Base-by-base conservation (phyloP, 2,888 invertebrate species). In the Epistrophella euchroma region DNA sequence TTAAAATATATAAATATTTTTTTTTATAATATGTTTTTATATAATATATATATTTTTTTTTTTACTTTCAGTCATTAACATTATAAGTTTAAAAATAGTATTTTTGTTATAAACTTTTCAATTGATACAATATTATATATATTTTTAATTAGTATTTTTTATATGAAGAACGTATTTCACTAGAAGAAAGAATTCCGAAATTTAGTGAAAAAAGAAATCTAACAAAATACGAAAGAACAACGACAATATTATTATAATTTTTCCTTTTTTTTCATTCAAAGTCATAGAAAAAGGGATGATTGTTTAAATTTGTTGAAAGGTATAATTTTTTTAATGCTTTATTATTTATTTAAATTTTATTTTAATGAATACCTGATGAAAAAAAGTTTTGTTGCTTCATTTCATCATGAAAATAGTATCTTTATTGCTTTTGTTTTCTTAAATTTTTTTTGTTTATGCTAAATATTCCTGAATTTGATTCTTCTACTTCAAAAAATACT, bases 261-360 rank as follows among this genome's bases (percentile, higher is more conserved):
- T 52, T 75, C 1, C 40, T 60, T 56, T 58, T 64, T 56, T 58
- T 64, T 64, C 60, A 52, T 40, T 77, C 17, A 52, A 76, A 76
- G 80, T 71, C 75, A 80, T 75, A 79, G 84, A 75, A 85, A 85
- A 85, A 80, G 58, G 55, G 66, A 73, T 80, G 80, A 68, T 85
- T 85, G 71, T 80, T 75, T 62, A 3, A 56, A 43, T 52, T 56
- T 70, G 37, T 60, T 73, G 13, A 47, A 17, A 25, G 13, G 37
- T 35, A 45, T 47, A 22, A 40, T 50, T 71, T 62, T 37, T 19
- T 17, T 32, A n/a, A 47, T 37, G 55, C 6, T 28, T 28, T 35
- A 35, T n/a, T 43, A 19, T 35, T 70, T 25, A 15, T 10, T 19
- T 22, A 7, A 13, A 52, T 52, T 60, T 40, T 13, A 55, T 64